Evolutionary conservation across 2,113 vertebrate genomes (phyloP).

Genomic region (Panthera tigris): DNA sequence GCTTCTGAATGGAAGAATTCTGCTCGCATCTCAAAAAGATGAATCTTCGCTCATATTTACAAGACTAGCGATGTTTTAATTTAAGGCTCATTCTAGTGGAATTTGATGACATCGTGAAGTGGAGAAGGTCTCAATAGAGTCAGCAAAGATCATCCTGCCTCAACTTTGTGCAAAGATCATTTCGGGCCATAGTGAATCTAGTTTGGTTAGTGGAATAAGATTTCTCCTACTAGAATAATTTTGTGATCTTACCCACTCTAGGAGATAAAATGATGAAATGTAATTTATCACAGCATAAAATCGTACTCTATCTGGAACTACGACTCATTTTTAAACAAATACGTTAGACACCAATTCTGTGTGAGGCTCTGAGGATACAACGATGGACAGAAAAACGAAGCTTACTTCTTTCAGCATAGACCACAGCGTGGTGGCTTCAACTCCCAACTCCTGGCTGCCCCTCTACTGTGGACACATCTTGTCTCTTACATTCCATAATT

Average conservation of each 20-base stretch:
- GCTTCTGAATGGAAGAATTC: conserved; percentile 30
- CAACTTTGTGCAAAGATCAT: conserved; percentile 2
- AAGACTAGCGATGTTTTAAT: neutral
- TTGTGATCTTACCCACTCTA: neutral
- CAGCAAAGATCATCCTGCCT: neutral
- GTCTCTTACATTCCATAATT: neutral
- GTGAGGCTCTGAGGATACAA: neutral
- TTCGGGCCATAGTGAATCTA: neutral
- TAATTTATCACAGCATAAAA: neutral
- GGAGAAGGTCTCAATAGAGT: neutral
- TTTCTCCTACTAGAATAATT: neutral
- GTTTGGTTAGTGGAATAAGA: neutral
- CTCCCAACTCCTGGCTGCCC: neutral
- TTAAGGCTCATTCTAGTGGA: conserved; percentile 42
- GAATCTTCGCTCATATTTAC: neutral
- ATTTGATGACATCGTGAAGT: conserved; percentile 49
- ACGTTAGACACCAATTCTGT: neutral
- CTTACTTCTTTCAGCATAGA: neutral
- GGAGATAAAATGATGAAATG: neutral
- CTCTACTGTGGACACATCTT: neutral
- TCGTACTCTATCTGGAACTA: neutral
- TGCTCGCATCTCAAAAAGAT: conserved; percentile 23
- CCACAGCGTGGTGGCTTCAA: too few relatives aligned
- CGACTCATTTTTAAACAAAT: conserved; percentile 15
- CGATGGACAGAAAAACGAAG: neutral